Conservation (phyloP, 2,113 vertebrate species). For the Megalops atlanticus region DNA sequence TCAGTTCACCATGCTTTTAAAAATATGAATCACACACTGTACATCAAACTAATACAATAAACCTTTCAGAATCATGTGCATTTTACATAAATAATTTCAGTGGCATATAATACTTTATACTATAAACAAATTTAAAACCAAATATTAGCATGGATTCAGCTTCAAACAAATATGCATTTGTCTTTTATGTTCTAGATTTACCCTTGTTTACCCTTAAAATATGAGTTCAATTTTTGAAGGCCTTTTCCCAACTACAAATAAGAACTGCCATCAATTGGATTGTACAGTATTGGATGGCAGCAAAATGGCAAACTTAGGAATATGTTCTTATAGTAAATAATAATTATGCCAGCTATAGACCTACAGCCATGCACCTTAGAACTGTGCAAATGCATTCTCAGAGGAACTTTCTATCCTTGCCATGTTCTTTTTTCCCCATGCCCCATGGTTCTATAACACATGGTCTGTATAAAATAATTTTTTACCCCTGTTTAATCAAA, state of each 20-base stretch:
- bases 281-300: not conserved
- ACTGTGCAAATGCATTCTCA: not conserved
- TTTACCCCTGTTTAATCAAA: too few relatives aligned
- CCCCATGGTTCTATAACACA: not conserved
- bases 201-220: constrained; percentile 49
- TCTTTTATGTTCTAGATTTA: constrained; percentile 53
- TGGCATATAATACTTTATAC: too few relatives aligned
- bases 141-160: constrained; percentile 40
- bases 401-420: not conserved
- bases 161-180: constrained; percentile 29
- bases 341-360: not conserved
- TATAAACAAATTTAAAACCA: constrained; percentile 63
- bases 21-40: too few relatives aligned
- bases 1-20: too few relatives aligned
- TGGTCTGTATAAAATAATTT: too few relatives aligned
- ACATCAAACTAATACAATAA: too few relatives aligned
- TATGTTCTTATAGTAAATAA: constrained; percentile 8
- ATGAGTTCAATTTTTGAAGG: too few relatives aligned
- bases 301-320: not conserved
- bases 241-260: too few relatives aligned
- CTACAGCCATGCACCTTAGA: not conserved
- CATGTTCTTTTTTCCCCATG: not conserved
- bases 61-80: constrained; percentile 40
- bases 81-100: constrained; percentile 42
- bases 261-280: too few relatives aligned